Percentiles rank a stretch among this genome's conserved stretches.
Evolutionary conservation across 2,113 vertebrate genomes (phyloP).

Genomic region (Nycticryphes semicollaris): DNA sequence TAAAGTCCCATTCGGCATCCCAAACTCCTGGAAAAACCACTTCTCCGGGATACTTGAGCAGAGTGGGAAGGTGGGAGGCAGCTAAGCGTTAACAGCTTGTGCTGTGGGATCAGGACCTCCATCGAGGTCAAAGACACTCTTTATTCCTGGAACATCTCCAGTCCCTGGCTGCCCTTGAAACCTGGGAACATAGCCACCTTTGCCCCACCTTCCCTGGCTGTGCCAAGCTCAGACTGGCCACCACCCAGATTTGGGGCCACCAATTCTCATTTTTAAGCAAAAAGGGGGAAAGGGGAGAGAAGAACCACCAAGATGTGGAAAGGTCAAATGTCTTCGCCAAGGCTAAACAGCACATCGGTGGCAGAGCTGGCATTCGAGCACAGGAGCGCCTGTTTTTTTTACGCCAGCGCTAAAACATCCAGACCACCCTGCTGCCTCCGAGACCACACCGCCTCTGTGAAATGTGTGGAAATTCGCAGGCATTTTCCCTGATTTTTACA

Average conservation of each 20-base stretch:
- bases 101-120: neutral
- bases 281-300: neutral
- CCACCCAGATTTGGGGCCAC: conserved; percentile 38
- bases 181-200: conserved; percentile 71
- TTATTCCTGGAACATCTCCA: conserved; percentile 58
- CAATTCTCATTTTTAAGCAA: neutral
- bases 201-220: conserved; percentile 70
- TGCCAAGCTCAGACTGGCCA: conserved; percentile 64
- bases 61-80: conserved; percentile 7
- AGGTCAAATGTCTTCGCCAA: neutral
- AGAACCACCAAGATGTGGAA: neutral
- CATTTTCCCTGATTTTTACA: conserved; percentile 75
- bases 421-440: conserved; percentile 69
- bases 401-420: conserved; percentile 54
- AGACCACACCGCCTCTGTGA: conserved; percentile 74
- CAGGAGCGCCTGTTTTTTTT: conserved; percentile 14
- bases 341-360: neutral
- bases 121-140: conserved; percentile 9
- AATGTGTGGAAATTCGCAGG: conserved; percentile 74
- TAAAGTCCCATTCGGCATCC: neutral
- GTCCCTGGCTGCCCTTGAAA: conserved; percentile 36
- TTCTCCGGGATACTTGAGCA: neutral
- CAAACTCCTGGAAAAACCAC: neutral
- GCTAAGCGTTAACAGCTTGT: conserved; percentile 36
- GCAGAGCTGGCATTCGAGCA: neutral